Base-by-base conservation (phyloP, 2,113 vertebrate genomes). In the Zapus hudsonius region DNA sequence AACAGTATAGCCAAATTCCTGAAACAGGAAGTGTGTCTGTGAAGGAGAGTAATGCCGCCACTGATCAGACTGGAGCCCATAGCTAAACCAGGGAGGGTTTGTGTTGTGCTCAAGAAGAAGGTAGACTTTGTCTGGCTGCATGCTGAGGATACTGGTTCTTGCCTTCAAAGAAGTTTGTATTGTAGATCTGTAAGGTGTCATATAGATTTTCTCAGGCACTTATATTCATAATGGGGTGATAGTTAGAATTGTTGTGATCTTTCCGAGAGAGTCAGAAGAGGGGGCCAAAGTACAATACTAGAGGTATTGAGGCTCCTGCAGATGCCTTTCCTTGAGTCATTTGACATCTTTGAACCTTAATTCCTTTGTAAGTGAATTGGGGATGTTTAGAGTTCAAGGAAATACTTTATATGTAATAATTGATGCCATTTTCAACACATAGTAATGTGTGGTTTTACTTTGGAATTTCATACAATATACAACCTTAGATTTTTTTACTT, bases 331-430 rank as follows among this genome's bases (percentile, higher is more conserved):
- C n/a, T n/a, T n/a, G n/a, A 67, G 12, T 76, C 27, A 40, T 38
- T 72, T 63, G 90, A 59, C 5, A 57, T 64, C 55, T 61, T 1
- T 75, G 44, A 87, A 44, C 38, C 8, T 72, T 63, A 27, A 70
- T 69, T 61, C 9, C 66, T 69, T 92, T 31, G 20, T 67, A 55
- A 76, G 19, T 59, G 27, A 87, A 44, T 27, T 80, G 7, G 31
- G 57, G 27, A 20, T 47, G 76, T 73, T 81, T 84, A 84, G 38
- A 55, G 44, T 66, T 93, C 87, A 93, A 89, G 63, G 61, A 87
- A 84, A 84, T 75, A 87, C 64, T 64, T 9, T 80, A 31, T 78
- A 76, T 8, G 27, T 89, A 82, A 55, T 74, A 75, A 86, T n/a
- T 25, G 29, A 36, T n/a, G 55, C 33, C 64, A 61, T 81, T 25